A percentile compares a stretch with the other conserved stretches of the same genome.
phyloP scores from a whole-genome alignment of 2,888 invertebrate genomes.

The Phymatocera aterrima region DNA sequence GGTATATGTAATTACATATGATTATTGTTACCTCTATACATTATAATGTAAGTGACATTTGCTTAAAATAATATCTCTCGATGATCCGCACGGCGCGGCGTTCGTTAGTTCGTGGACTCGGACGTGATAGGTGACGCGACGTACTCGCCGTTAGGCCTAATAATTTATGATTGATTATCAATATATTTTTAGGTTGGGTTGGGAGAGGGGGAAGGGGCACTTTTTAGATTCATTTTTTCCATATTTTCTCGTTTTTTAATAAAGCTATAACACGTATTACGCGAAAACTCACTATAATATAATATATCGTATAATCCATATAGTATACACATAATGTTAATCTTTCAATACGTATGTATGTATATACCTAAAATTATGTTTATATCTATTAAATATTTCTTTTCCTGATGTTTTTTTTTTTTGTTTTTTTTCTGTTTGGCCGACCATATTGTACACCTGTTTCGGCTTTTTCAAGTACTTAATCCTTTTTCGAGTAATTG shows the following conservation, averaged over 20 bases:
- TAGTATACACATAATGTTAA: slow-evolving; percentile 19
- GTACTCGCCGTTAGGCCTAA: background rate
- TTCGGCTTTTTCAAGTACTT: slow-evolving; percentile 9
- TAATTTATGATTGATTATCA: slow-evolving; percentile 4
- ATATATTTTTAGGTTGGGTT: background rate
- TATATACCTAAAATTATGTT: background rate
- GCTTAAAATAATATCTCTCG: background rate
- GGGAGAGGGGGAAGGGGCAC: no score
- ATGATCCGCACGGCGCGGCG: background rate
- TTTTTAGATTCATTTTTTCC: background rate
- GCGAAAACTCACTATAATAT: slow-evolving; percentile 45
- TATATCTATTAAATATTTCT: background rate
- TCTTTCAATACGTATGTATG: slow-evolving; percentile 23
- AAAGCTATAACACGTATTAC: slow-evolving; percentile 45
- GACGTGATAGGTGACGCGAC: background rate
- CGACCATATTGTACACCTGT: background rate
- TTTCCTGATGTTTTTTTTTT: background rate
- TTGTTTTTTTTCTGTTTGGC: background rate
- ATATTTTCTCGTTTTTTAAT: slow-evolving; percentile 27
- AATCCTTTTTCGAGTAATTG: background rate
- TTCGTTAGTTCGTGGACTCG: slow-evolving; percentile 15
- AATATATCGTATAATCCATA: slow-evolving; percentile 29
- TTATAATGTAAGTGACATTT: background rate
- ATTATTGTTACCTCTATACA: slow-evolving; percentile 29
- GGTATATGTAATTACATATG: background rate